A percentile compares a stretch with the other conserved stretches of the same genome.
Conservation (phyloP, 1,140 invertebrate species). For the Drosophila navojoa region DNA sequence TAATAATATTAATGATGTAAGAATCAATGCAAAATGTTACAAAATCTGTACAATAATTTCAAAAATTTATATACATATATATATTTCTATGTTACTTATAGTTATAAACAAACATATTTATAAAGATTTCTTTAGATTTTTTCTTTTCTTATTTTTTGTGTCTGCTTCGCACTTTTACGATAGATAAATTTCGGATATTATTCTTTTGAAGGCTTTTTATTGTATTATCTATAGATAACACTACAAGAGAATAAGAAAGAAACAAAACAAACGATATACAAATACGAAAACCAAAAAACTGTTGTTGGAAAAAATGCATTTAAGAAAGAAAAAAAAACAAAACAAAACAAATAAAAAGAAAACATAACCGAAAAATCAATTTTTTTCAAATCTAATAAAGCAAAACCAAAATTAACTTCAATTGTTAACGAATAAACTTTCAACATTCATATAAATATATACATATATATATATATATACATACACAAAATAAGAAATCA, state of each 20-base stretch:
- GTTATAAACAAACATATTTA: conserved; percentile 35
- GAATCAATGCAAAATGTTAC: conserved; percentile 52
- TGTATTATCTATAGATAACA: conserved; percentile 40
- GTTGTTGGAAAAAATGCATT: conserved; percentile 80
- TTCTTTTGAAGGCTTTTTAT: conserved; percentile 44
- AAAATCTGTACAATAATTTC: conserved; percentile 71
- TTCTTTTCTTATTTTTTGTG: conserved; percentile 8
- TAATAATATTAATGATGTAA: conserved; percentile 15
- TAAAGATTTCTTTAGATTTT: conserved; percentile 44
- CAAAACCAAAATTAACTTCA: conserved; percentile 48
- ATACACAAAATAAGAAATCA: conserved; percentile 49
- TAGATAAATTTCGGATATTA: too few relatives aligned
- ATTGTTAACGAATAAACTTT: conserved; percentile 66
- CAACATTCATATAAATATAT: conserved; percentile 46
- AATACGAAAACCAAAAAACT: conserved; percentile 47
- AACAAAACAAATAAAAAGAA: too few relatives aligned
- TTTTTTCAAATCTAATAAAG: conserved; percentile 52
- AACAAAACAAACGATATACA: background rate
- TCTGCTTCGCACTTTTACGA: too few relatives aligned
- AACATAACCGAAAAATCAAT: background rate
- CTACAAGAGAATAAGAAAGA: conserved; percentile 25
- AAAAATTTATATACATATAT: conserved; percentile 38
- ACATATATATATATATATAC: conserved; percentile 21
- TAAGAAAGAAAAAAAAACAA: conserved; percentile 43
- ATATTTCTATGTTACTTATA: conserved; percentile 3